Base-by-base conservation (phyloP, 2,888 invertebrate species). In the Aporophyla nigra region DNA sequence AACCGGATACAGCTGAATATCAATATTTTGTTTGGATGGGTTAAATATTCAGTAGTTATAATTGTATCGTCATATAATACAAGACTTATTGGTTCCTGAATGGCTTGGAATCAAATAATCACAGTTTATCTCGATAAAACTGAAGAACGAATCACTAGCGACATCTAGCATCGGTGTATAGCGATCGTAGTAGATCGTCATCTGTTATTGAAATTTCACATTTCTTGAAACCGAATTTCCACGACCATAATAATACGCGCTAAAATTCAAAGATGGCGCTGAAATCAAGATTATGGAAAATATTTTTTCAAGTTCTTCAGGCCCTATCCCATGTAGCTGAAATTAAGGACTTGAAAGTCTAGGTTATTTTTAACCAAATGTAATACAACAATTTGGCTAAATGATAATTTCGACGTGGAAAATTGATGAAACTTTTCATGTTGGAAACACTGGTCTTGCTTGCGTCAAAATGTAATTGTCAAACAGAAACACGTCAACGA, bases 401-500 rank as follows among this genome's bases (percentile, higher is more conserved):
- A 67, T 33, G 10, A 40, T 58, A n/a, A 12, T 56, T 67, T 40
- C 58, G n/a, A 67, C 67, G 67, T 56, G 67, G 33, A 67, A n/a
- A 51, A 33, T 5, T 5, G 4, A 40, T 6, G 10, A 19, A 1
- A n/a, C n/a, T n/a, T n/a, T n/a, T n/a, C n/a, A n/a, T 33, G 5
- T 7, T 33, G 33, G 67, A n/a, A 67, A n/a, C 67, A 56, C 12
- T 40, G 6, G 6, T 19, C 14, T 14, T 58, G 19, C 58, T 4
- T 58, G 54, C 66, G 78, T 84, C 86, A 85, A 75, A 71, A 56
- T 14, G 27, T 4, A 58, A 43, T n/a, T 73, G 85, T 84, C 86
- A 87, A 80, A 49, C 49, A 68, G 71, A 84, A 86, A 89, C 89
- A 89, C 89, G 89, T 89, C 87, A 88, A 89, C 89, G 53, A 27